Conservation (phyloP, 2,113 vertebrate species). For the Rousettus leschenaultii region DNA sequence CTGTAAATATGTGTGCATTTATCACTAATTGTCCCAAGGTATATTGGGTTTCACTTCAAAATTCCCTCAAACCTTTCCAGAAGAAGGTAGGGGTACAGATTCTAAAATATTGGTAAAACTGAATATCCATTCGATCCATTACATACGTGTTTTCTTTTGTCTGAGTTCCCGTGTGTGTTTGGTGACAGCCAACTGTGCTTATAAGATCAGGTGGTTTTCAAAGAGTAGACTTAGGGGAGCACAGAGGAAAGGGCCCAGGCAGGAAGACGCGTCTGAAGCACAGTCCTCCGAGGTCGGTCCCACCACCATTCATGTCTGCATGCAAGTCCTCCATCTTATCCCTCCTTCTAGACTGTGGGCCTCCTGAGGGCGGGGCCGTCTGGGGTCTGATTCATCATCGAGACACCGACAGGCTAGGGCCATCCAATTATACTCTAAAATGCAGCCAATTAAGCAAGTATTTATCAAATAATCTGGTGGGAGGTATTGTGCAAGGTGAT, state of each 20-base stretch:
- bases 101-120: neutral
- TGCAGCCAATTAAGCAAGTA: neutral
- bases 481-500: neutral
- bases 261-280: neutral
- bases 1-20: neutral
- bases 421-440: neutral
- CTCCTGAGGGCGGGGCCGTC: neutral
- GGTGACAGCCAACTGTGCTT: neutral
- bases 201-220: neutral
- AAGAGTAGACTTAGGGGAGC: neutral
- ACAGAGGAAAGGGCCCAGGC: neutral
- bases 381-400: neutral
- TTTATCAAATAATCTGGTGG: neutral
- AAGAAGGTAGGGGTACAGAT: neutral
- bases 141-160: neutral
- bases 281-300: too few relatives aligned
- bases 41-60: neutral
- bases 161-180: neutral
- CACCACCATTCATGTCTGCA: accelerated
- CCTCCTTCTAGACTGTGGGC: neutral
- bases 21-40: neutral
- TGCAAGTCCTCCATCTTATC: accelerated
- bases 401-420: neutral
- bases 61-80: neutral
- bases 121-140: neutral